These are phyloP conservation scores for Rambutsinella grinnellia DNA, from an alignment of 2,888 invertebrate genomes.

Conservation along the genomic window DNA sequence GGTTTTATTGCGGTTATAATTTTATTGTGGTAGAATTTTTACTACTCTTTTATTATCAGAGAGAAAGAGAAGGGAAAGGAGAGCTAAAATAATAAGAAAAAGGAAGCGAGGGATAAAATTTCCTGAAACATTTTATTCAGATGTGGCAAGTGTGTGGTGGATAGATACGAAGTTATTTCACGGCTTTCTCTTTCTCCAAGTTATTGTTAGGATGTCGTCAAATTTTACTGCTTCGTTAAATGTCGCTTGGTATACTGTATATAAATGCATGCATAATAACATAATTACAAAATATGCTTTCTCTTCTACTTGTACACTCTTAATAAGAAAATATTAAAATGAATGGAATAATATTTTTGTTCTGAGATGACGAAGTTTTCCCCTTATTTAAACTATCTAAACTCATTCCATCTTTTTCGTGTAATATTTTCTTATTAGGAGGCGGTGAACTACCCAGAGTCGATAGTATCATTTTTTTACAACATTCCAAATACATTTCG, in stretches of 20 bases:
- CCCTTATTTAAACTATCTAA: constrained; percentile 11
- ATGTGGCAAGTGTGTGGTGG: constrained; percentile 6
- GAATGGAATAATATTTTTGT: constrained; percentile 40
- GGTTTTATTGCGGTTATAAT: constrained; percentile 54
- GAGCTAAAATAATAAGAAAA: constrained; percentile 23
- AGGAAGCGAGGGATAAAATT: constrained; percentile 8
- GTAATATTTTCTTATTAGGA: constrained; percentile 32
- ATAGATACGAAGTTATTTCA: constrained; percentile 31
- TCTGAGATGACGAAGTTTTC: background rate
- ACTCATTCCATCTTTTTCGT: constrained; percentile 13
- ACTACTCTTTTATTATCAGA: constrained; percentile 50
- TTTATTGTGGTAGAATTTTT: constrained; percentile 48
- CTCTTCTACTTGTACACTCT: background rate
- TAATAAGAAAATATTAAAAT: constrained; percentile 41
- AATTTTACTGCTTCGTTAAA: background rate
- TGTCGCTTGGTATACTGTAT: background rate
- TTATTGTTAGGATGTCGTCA: constrained; percentile 14
- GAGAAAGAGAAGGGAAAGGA: too few relatives aligned
- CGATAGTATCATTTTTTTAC: constrained; percentile 2
- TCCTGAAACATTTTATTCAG: too few relatives aligned
- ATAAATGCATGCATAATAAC: constrained; percentile 17
- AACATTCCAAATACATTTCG: constrained; percentile 20
- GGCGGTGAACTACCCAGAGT: background rate
- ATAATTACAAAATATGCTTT: constrained; percentile 15
- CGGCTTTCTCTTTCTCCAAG: constrained; percentile 16